Base-by-base conservation (phyloP, 2,888 invertebrate species). In the Nesidiocoris tenuis region DNA sequence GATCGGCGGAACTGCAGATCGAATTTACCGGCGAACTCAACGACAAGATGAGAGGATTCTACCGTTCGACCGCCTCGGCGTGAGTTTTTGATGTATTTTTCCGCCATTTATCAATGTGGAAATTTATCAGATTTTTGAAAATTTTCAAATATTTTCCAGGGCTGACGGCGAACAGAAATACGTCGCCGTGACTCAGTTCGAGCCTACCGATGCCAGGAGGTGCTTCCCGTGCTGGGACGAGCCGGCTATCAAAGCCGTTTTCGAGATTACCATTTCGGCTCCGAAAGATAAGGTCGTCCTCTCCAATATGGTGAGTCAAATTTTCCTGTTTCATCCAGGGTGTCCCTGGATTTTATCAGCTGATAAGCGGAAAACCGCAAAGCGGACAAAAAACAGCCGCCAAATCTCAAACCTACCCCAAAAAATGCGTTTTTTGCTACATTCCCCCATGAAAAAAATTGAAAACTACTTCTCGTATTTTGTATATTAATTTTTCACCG, bases 141-240 rank as follows among this genome's bases (percentile, higher is more conserved):
- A n/a, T n/a, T n/a, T n/a, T n/a, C n/a, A n/a, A n/a, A n/a, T n/a
- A n/a, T n/a, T 59, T 77, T 67, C 19, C 65, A 78, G 78, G 56
- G 72, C 90, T 22, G 84, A 86, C 68, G 95, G 94, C 9, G 91
- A 91, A 79, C 92, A 92, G 82, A 88, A 91, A 72, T 92, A 90
- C 82, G 92, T 92, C 25, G 95, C 94, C 54, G 94, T 95, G 77
- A 96, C 96, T 71, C 96, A 96, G 85, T 97, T 96, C 83, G 93
- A 94, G 83, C 88, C 94, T 0, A 94, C 93, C 1, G 93, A 94
- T 86, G 98, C 98, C 3, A 88, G 98, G 75, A 87, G 93, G 80
- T 95, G 96, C 82, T 98, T 98, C 82, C 98, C 98, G 1, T 98
- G 97, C 84, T 98, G 96, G 95, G 98, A 98, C 84, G 98, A 98